phyloP scores from a whole-genome alignment of 2,888 invertebrate genomes.

The Drosophila prolongata region DNA sequence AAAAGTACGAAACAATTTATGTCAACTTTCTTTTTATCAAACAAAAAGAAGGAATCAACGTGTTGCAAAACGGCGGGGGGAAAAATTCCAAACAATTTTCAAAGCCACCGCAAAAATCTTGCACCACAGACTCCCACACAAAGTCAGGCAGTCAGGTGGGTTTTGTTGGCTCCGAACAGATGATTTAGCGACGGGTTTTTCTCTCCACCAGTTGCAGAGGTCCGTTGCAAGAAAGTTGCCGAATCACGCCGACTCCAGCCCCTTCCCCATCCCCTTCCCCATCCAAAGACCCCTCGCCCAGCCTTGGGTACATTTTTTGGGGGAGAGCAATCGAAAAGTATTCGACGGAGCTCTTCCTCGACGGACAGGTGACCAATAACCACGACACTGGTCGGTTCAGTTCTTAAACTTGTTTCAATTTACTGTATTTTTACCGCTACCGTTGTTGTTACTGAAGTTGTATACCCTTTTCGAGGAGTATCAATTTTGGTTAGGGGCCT shows the following conservation, averaged over 20 bases:
- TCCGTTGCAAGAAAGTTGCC: conserved; percentile 68
- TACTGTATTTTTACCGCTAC: conserved; percentile 44
- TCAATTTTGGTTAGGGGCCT: not conserved
- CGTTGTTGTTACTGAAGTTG: conserved; percentile 1
- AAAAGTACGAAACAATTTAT: conserved; percentile 67
- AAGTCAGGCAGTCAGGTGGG: conserved; percentile 73
- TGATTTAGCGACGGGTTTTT: conserved; percentile 72
- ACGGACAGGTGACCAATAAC: conserved; percentile 73
- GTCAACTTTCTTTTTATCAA: conserved; percentile 80
- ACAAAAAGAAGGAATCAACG: conserved; percentile 70
- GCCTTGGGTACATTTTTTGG: conserved; percentile 25
- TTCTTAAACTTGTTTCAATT: conserved; percentile 75
- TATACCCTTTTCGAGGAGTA: conserved; percentile 10
- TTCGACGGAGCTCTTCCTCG: conserved; percentile 55
- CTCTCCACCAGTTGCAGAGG: conserved; percentile 45
- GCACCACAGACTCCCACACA: conserved; percentile 67
- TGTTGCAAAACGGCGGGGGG: conserved; percentile 31
- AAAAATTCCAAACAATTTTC: conserved; percentile 71
- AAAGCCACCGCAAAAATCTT: conserved; percentile 74
- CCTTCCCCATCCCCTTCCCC: conserved; percentile 4
- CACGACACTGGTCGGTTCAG: conserved; percentile 60
- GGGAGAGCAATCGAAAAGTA: conserved; percentile 58
- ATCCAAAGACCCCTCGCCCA: not conserved
- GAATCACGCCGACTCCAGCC: conserved; percentile 66
- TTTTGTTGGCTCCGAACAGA: conserved; percentile 61